phyloP scores from a whole-genome alignment of 2,797 vertebrate genomes.

The Lepilemur septentrionalis region DNA sequence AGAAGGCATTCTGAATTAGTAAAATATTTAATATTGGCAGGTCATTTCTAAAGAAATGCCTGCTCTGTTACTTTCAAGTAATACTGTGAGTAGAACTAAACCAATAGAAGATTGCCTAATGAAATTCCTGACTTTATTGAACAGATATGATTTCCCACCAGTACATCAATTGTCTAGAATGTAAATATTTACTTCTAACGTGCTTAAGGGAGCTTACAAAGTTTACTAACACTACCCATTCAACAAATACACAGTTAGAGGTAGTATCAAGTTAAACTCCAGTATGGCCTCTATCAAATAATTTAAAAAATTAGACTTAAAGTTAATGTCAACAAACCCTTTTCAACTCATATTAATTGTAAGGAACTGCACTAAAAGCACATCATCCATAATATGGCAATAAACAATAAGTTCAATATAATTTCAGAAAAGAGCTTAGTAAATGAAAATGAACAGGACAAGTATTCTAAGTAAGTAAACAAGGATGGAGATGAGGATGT shows the following conservation, averaged over 20 bases:
- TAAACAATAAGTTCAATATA: neutral
- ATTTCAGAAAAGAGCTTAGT: neutral
- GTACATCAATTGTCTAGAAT: slow-evolving; percentile 18
- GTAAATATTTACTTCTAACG: slow-evolving; percentile 55
- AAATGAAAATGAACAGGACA: neutral
- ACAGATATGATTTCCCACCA: slow-evolving; percentile 35
- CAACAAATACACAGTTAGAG: slow-evolving; percentile 52
- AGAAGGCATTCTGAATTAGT: slow-evolving; percentile 13
- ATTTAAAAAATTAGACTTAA: neutral
- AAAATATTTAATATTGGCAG: slow-evolving; percentile 12
- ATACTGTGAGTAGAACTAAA: slow-evolving; percentile 13
- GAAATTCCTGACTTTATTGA: slow-evolving; percentile 27
- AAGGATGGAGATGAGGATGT: neutral
- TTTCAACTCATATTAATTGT: neutral
- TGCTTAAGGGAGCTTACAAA: slow-evolving; percentile 37
- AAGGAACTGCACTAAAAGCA: slow-evolving; percentile 21
- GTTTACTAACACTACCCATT: slow-evolving; percentile 22
- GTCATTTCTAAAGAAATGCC: slow-evolving; percentile 1
- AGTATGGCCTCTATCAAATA: neutral
- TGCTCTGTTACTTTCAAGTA: neutral
- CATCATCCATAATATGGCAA: neutral
- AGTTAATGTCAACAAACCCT: neutral
- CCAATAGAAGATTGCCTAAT: slow-evolving; percentile 20
- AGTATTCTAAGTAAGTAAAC: neutral
- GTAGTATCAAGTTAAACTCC: slow-evolving; percentile 22